Evolutionary conservation across 2,888 invertebrate species (phyloP), one percentile per base, ranked within the genome.

Genomic region (Germaria angustata): DNA sequence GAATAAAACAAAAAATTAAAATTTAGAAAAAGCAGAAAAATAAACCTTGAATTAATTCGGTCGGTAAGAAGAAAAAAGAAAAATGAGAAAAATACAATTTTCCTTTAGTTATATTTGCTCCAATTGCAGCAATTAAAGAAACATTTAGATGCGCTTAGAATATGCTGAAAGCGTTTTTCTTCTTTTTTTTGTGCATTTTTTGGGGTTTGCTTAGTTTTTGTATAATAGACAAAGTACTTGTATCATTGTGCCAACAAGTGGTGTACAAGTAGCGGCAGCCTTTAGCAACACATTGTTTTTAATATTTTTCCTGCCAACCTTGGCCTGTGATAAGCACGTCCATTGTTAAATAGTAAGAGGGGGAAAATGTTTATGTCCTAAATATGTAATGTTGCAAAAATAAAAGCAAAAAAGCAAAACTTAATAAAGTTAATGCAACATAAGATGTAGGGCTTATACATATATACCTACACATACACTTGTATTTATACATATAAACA

Each of bases 91-190:
- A 36, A 28, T 2, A 49, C 13, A 36, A 39, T 49, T 13, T 24
- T 59, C 28, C n/a, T 46, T n/a, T 71, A 7, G 11, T n/a, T 65
- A n/a, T 51, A 7, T 13, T 34, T 80, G 53, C 69, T 61, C 22
- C 65, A 80, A 75, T 75, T 75, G 63, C 75, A 80, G 69, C 80
- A 75, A 80, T 80, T 80, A 75, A 80, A 80, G 57, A 36, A 65
- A 63, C 80, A 80, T 80, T 75, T 63, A 75, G 66, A 69, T 63
- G 75, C 69, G 55, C 73, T 75, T 69, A 63, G 39, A 55, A 57
- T 61, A 39, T 75, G 69, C 80, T 63, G 22, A 36, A 53, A 75
- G 75, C 80, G 49, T 57, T 39, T 61, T 39, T 72, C n/a, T 17
- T 41, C 34, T 20, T 32, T 44, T 4, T 28, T 39, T 6, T 36